Evolutionary conservation across 1,140 invertebrate genomes (phyloP).

Genomic region (Bombus consobrinus): DNA sequence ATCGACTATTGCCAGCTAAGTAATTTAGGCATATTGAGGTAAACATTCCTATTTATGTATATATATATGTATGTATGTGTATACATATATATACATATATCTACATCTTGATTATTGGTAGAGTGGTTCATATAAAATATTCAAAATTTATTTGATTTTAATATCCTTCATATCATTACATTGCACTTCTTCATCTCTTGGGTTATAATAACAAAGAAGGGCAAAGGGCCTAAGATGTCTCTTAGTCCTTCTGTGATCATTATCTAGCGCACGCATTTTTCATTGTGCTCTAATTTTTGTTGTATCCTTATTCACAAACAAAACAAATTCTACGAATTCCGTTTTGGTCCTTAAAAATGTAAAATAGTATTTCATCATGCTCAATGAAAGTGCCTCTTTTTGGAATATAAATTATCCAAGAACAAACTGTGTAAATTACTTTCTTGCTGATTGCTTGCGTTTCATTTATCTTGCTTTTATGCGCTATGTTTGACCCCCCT

Average conservation of each 20-base stretch:
- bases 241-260: constrained; percentile 32
- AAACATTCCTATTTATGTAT: constrained; percentile 54
- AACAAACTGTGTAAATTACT: not conserved
- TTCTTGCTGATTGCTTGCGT: not conserved
- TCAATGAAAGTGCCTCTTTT: constrained; percentile 45
- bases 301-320: constrained; percentile 13
- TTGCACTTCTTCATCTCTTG: constrained; percentile 52
- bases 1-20: constrained; percentile 67
- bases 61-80: constrained; percentile 1
- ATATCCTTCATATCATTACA: constrained; percentile 50
- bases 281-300: constrained; percentile 53
- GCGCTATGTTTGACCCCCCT: not conserved
- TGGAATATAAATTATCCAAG: constrained; percentile 10
- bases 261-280: constrained; percentile 46
- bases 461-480: constrained; percentile 13
- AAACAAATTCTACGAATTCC: not conserved
- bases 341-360: constrained; percentile 14
- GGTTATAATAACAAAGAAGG: constrained; percentile 37
- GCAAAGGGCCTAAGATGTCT: constrained; percentile 16
- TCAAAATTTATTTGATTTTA: constrained; percentile 53
- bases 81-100: not conserved
- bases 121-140: constrained; percentile 40
- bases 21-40: constrained; percentile 71
- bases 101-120: constrained; percentile 57
- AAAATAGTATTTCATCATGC: not conserved